These are phyloP conservation scores for Polypterus senegalus DNA, from an alignment of 2,113 vertebrate species.

Conservation along the genomic window DNA sequence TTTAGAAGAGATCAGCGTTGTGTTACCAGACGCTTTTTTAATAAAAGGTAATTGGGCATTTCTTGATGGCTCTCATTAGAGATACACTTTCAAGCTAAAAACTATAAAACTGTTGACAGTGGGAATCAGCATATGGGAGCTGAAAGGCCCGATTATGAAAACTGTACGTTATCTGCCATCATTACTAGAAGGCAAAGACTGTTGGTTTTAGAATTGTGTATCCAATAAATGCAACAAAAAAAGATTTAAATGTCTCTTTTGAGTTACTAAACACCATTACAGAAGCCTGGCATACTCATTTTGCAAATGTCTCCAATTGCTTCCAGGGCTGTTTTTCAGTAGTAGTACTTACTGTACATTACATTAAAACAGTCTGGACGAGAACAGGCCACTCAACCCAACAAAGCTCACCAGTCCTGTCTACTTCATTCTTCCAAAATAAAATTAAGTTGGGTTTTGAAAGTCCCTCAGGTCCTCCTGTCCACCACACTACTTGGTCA, in stretches of 20 bases:
- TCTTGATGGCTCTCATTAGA: conserved; percentile 33
- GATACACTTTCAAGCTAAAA: conserved; percentile 26
- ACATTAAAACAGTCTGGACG: no score
- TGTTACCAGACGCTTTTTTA: conserved; percentile 10
- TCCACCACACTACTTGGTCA: no score
- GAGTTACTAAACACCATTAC: no score
- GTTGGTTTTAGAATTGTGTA: conserved; percentile 28
- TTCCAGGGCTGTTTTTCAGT: no score
- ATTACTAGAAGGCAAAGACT: conserved; percentile 28
- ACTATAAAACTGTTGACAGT: conserved; percentile 28
- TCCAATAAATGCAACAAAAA: conserved; percentile 4
- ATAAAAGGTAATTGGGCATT: conserved; percentile 8
- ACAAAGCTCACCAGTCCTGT: no score
- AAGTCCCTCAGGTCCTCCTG: no score
- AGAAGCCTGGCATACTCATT: no score
- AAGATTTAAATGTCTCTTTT: conserved; percentile 31
- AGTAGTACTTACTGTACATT: no score
- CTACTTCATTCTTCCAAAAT: no score
- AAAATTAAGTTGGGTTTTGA: no score
- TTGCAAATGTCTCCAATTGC: no score
- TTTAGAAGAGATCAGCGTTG: not conserved
- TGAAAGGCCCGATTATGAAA: conserved; percentile 27
- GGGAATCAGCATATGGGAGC: not conserved
- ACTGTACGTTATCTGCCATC: conserved; percentile 20
- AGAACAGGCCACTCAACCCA: no score